phyloP scores from a whole-genome alignment of 2,888 invertebrate genomes.

The Xestobium rufovillosum region DNA sequence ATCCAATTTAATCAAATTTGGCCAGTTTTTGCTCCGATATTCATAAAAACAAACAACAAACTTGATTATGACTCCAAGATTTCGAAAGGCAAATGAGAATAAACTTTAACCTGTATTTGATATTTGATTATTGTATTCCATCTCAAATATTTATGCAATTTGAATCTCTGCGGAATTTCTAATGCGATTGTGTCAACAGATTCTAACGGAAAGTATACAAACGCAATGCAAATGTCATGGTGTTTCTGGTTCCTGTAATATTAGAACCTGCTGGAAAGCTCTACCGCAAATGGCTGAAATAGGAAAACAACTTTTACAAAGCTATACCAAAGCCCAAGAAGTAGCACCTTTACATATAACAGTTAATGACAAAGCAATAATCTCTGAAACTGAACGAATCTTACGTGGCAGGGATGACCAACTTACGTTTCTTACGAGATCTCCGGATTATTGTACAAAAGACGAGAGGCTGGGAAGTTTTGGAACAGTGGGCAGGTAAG shows the following conservation, averaged over 20 bases:
- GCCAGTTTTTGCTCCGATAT: too few species aligned
- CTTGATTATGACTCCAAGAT: too few species aligned
- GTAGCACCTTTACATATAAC: too few species aligned
- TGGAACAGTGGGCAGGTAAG: conserved; percentile 70
- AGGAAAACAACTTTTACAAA: conserved; percentile 50
- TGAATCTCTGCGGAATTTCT: too few species aligned
- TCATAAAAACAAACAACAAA: too few species aligned
- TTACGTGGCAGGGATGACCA: conserved; percentile 45
- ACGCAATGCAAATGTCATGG: conserved; percentile 78
- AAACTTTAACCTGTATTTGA: too few species aligned
- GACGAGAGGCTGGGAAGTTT: conserved; percentile 66
- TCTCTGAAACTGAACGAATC: conserved; percentile 13
- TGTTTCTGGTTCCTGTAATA: conserved; percentile 74
- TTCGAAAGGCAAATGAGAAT: too few species aligned
- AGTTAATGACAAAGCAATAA: conserved; percentile 22
- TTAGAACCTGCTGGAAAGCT: conserved; percentile 75
- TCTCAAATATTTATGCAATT: too few species aligned
- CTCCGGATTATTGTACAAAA: conserved; percentile 75
- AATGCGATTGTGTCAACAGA: too few species aligned
- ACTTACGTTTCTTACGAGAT: conserved; percentile 68
- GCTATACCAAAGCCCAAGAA: conserved; percentile 52
- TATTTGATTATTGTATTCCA: too few species aligned
- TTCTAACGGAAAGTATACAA: conserved; percentile 52
- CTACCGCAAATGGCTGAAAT: conserved; percentile 53
- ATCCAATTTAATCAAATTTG: too few species aligned